Conservation (phyloP, 2,113 vertebrate species). For the Turdus rufiventris region DNA sequence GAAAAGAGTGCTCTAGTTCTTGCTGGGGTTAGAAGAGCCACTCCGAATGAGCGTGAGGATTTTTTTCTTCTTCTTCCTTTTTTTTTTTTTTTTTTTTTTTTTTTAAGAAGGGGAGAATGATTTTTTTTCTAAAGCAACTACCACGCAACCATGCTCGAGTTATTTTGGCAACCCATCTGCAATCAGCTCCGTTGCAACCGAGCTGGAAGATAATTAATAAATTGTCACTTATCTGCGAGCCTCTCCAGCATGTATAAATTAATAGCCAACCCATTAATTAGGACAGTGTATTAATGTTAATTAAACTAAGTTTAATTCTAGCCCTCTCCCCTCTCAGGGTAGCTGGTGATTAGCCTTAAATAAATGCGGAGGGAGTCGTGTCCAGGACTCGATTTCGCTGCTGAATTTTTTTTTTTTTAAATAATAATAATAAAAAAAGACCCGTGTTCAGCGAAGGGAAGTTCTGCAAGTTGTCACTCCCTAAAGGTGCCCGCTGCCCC, state of each 20-base stretch:
- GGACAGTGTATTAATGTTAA: conserved; percentile 65
- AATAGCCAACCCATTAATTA: conserved; percentile 63
- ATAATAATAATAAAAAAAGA: not conserved
- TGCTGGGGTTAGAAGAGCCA: conserved; percentile 64
- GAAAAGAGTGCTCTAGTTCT: conserved; percentile 61
- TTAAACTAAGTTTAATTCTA: conserved; percentile 62
- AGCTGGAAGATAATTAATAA: conserved; percentile 63
- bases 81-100: not conserved
- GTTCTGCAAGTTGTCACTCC: not conserved
- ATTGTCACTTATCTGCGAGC: conserved; percentile 54
- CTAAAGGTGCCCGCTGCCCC: not conserved
- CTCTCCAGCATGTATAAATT: conserved; percentile 60
- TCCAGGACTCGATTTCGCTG: conserved; percentile 10
- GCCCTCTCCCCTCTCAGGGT: conserved; percentile 35
- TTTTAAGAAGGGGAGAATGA: not conserved
- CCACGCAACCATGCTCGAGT: conserved; percentile 63
- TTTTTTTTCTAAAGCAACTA: conserved; percentile 34
- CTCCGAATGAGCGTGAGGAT: conserved; percentile 48
- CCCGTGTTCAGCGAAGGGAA: not conserved
- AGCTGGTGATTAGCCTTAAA: conserved; percentile 57
- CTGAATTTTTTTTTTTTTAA: not conserved
- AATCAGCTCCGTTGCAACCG: conserved; percentile 65
- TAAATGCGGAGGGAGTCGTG: conserved; percentile 21
- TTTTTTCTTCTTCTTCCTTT: not conserved
- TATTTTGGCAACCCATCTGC: conserved; percentile 63